Evolutionary conservation across 2,797 vertebrate genomes (phyloP), one percentile per base, ranked within the genome.

Genomic region (Calcarius lapponicus): DNA sequence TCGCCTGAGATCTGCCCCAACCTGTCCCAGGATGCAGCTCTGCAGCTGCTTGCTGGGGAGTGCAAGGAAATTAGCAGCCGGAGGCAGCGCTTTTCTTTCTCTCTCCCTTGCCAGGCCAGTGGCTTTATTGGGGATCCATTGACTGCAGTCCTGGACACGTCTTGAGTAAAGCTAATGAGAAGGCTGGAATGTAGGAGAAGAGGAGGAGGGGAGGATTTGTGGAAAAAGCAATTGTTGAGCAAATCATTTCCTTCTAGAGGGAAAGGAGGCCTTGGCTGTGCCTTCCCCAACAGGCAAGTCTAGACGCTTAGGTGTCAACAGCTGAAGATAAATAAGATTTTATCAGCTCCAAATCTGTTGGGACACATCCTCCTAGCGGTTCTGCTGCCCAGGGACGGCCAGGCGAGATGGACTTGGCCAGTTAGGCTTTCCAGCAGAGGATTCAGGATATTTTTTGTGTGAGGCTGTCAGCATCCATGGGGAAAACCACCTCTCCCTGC

Each of bases 1-100:
- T 97, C 95, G 87, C 81, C 96, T 87, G 91, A 8, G 95, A 98
- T 98, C 97, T 99, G 99, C 97, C 98, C 93, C n/a, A 98, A 98
- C 99, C 98, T 99, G 99, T 95, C 98, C 97, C 80, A 67, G 70
- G 97, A 97, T 78, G 95, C 97, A 88, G 97, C 98, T 98, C 98
- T 67, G 92, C 98, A 98, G 97, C 97, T 97, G 97, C 98, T 81
- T 97, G 97, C 92, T 50, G 84, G 86, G 65, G 97, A 97, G 96
- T 7, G 32, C 82, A 54, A 97, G 97, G 96, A 97, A 98, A 98
- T 98, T 96, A 97, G 97, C 97, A 97, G 97, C 98, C 97, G 38
- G 89, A 79, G 92, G 97, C 97, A 42, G 85, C 88, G 19, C 87
- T 94, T 95, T 96, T 65, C 67, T 65, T 43, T 45, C 92, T 90